These are phyloP conservation scores for Dicerorhinus sumatrensis DNA, from an alignment of 2,113 vertebrate genomes.

Conservation along the genomic window DNA sequence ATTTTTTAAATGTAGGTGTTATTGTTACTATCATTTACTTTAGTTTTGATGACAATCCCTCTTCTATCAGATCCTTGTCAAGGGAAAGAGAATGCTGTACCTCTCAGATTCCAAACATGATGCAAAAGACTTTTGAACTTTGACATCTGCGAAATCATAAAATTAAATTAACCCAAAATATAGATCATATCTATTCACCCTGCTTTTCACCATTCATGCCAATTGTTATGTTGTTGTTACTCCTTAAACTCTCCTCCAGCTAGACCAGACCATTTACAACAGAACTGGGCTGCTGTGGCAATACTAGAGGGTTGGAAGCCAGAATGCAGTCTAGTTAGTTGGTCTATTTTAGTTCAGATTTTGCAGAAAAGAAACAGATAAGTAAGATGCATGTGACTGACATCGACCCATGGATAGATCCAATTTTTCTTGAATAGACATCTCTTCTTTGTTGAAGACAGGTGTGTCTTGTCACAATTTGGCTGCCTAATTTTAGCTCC, in stretches of 20 bases:
- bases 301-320: not conserved
- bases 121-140: not conserved
- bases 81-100: not conserved
- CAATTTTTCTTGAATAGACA: conserved; percentile 82
- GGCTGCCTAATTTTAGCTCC: conserved; percentile 91
- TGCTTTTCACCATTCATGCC: not conserved
- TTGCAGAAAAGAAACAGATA: conserved; percentile 73
- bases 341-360: conserved; percentile 74
- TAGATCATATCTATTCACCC: not conserved
- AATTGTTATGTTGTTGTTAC: not conserved
- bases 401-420: conserved; percentile 72
- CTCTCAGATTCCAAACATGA: not conserved
- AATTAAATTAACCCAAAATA: not conserved
- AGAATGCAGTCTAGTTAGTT: conserved; percentile 63
- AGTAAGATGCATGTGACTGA: conserved; percentile 83
- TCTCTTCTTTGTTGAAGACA: conserved; percentile 87
- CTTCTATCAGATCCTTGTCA: not conserved
- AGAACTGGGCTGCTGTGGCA: not conserved
- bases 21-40: not conserved
- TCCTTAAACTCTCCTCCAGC: not conserved
- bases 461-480: conserved; percentile 88
- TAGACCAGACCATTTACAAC: not conserved
- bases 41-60: not conserved
- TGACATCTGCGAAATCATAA: not conserved
- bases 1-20: not conserved